Evolutionary conservation across 2,113 vertebrate species (phyloP), one percentile per base, ranked within the genome.

Genomic region (Semnornis frantzii): DNA sequence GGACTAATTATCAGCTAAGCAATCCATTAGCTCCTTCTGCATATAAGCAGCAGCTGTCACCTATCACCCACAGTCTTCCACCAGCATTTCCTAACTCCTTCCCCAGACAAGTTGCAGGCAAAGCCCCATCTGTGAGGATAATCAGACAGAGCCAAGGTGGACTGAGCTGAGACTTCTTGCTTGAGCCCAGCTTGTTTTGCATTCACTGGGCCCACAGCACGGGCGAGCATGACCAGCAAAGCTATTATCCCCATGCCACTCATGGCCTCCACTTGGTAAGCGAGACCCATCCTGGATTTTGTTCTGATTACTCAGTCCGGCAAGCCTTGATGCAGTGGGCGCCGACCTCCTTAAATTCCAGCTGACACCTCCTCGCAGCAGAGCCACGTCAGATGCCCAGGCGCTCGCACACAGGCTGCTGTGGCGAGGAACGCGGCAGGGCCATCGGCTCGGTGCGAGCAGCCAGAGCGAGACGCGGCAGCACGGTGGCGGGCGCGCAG

Each of bases 11-110:
- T 72, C 87, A 86, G 84, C 87, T 66, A 92, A 55, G 81, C n/a
- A 92, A 84, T 60, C 58, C 96, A 78, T 82, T 79, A 78, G 42
- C 71, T 92, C 63, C 81, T 86, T 68, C 80, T 87, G 34, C 82
- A 82, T 54, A 62, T 62, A 82, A 52, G 57, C 85, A 74, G 92
- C 34, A 95, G 88, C 65, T 94, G 79, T 79, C 95, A 91, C 71
- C 84, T 77, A 72, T 19, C 86, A 68, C 33, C 59, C 77, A 48
- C 69, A 90, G 73, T 60, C 63, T 52, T 75, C 60, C 79, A 82
- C 28, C 54, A 81, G 82, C 58, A 59, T 70, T 80, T 66, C 78
- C 89, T 71, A 80, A 50, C 66, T 64, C 39, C 19, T 85, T 79
- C 60, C 37, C 37, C 25, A 65, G 55, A 72, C 52, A 54, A 85